Evolutionary conservation across 2,113 vertebrate genomes (phyloP).

Genomic region (Leptobrachium leishanense): DNA sequence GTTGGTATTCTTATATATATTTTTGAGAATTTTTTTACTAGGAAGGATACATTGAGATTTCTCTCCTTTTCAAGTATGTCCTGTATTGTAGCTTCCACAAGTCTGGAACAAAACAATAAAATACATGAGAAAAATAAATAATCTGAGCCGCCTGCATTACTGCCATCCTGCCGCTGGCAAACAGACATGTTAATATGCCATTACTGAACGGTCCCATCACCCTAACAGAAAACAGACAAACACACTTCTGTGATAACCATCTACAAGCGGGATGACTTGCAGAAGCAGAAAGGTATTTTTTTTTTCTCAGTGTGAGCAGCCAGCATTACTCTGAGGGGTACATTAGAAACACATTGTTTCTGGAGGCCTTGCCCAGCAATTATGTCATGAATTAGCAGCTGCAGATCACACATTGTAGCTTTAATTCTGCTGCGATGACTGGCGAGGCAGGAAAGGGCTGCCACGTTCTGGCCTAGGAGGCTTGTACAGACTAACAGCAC

Average conservation of each 20-base stretch:
- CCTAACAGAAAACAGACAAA: constrained; percentile 44
- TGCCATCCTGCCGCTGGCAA: constrained; percentile 13
- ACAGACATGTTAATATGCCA: constrained; percentile 40
- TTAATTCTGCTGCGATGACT: not conserved
- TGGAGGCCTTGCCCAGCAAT: constrained; percentile 37
- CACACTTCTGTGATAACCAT: constrained; percentile 43
- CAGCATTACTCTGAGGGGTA: constrained; percentile 26
- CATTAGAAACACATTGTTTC: constrained; percentile 47
- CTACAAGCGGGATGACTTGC: constrained; percentile 28
- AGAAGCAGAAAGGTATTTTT: constrained; percentile 5
- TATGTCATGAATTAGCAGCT: constrained; percentile 47
- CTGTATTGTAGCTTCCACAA: too few species aligned
- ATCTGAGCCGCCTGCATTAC: constrained; percentile 21
- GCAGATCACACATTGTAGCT: constrained; percentile 34
- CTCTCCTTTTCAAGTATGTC: too few species aligned
- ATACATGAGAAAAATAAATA: not conserved
- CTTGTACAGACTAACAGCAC: too few species aligned
- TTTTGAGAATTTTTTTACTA: too few species aligned
- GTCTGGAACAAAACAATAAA: too few species aligned
- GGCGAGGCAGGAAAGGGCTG: too few species aligned
- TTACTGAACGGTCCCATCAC: constrained; percentile 24
- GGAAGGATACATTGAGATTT: too few species aligned
- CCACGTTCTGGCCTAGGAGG: too few species aligned
- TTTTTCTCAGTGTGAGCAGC: constrained; percentile 15
- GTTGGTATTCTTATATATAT: too few species aligned